These are phyloP conservation scores for Hirtodrosophila trivittata DNA, from an alignment of 2,888 invertebrate species.

Conservation along the genomic window DNA sequence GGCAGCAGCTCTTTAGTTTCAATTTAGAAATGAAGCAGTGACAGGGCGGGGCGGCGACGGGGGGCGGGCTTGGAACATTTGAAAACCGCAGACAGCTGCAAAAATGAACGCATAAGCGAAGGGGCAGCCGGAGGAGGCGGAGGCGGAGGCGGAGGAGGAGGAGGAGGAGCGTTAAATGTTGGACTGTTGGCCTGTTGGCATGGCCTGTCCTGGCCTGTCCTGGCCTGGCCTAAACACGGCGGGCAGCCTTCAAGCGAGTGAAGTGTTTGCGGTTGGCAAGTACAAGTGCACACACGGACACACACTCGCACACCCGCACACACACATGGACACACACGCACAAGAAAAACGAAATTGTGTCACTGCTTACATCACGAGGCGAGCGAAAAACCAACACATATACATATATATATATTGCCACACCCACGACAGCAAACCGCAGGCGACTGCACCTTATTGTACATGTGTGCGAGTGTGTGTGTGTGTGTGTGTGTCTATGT, in stretches of 20 bases:
- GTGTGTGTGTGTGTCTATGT: conserved; percentile 7
- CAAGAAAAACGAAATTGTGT: conserved; percentile 57
- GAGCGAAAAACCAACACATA: conserved; percentile 29
- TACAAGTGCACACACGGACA: conserved; percentile 64
- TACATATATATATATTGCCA: conserved; percentile 12
- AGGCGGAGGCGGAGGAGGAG: neutral
- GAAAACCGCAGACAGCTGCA: conserved; percentile 57
- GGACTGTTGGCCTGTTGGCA: conserved; percentile 13
- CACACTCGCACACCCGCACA: conserved; percentile 22
- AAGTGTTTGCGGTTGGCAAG: conserved; percentile 79
- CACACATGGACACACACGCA: conserved; percentile 37
- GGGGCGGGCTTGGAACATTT: conserved; percentile 39
- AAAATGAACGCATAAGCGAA: conserved; percentile 37
- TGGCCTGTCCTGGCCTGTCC: conserved; percentile 1
- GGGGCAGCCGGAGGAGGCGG: conserved; percentile 5
- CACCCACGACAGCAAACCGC: conserved; percentile 38
- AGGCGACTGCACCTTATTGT: conserved; percentile 33
- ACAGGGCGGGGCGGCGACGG: conserved; percentile 12
- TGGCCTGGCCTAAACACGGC: conserved; percentile 19
- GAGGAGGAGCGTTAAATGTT: neutral
- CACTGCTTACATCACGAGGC: conserved; percentile 61
- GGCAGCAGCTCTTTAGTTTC: conserved; percentile 53
- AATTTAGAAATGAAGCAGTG: conserved; percentile 58
- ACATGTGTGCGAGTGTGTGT: conserved; percentile 2
- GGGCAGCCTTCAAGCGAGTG: conserved; percentile 70